Evolutionary conservation across 2,113 vertebrate genomes (phyloP).

Genomic region (Cryptoleucopteryx plumbea): DNA sequence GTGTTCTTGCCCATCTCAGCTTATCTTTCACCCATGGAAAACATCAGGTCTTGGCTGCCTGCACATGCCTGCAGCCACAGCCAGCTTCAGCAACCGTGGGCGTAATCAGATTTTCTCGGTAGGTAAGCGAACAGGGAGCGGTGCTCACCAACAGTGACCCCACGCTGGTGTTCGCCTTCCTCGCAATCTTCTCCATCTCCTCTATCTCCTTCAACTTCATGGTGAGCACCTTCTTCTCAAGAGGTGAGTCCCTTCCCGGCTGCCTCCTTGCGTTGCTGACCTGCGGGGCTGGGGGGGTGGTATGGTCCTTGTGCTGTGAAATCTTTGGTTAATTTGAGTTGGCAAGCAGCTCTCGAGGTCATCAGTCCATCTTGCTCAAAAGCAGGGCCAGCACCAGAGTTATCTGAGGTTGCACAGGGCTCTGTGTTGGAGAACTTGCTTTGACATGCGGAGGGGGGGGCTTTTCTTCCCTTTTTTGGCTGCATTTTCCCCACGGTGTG

Average conservation of each 20-base stretch:
- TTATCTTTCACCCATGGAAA: not conserved
- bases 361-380: not conserved
- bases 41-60: not conserved
- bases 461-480: not conserved
- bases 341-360: not conserved
- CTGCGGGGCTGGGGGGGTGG: accelerated
- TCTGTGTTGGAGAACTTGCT: not conserved
- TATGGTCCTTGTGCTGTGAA: not conserved
- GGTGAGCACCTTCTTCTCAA: constrained; percentile 96
- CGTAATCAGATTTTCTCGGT: not conserved
- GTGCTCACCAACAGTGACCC: constrained; percentile 92
- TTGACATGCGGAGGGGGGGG: accelerated
- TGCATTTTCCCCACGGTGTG: accelerated
- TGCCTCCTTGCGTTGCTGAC: not conserved
- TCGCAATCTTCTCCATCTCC: constrained; percentile 83
- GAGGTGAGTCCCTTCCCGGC: constrained; percentile 70
- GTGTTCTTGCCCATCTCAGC: not conserved
- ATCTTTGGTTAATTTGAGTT: not conserved
- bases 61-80: accelerated
- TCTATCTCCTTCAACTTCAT: constrained; percentile 98
- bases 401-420: not conserved
- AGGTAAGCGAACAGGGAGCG: constrained; percentile 88
- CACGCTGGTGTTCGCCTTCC: constrained; percentile 87
- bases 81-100: not conserved
- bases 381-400: not conserved